A percentile compares a stretch with the other conserved stretches of the same genome.
phyloP scores from a whole-genome alignment of 2,113 vertebrate species.

The Nestor notabilis region DNA sequence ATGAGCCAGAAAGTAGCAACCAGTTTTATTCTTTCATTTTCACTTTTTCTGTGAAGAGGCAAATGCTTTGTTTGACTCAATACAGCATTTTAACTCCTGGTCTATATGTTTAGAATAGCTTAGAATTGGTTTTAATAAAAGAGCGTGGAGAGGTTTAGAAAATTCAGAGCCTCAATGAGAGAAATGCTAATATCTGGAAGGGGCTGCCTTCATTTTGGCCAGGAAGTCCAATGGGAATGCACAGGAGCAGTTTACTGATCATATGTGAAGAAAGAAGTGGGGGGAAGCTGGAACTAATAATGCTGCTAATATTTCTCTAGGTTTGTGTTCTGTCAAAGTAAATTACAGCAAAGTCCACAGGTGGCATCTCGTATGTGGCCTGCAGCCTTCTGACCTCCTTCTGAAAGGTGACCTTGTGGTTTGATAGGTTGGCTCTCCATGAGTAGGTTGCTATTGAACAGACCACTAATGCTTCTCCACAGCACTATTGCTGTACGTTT shows the following conservation, averaged over 20 bases:
- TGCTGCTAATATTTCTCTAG: neutral
- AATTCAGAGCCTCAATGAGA: neutral
- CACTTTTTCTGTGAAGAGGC: neutral
- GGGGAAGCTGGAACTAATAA: neutral
- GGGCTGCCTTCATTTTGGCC: neutral
- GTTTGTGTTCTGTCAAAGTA: neutral
- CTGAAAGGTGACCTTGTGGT: neutral
- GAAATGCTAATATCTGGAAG: neutral
- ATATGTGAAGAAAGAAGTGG: neutral
- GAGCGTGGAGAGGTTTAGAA: neutral
- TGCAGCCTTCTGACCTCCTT: neutral
- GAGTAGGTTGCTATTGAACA: neutral
- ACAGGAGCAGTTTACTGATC: neutral
- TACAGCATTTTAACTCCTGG: neutral
- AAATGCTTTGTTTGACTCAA: neutral
- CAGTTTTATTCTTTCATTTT: neutral
- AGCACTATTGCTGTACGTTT: neutral
- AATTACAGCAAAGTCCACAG: neutral
- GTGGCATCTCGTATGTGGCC: neutral
- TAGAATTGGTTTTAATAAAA: neutral
- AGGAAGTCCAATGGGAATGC: neutral
- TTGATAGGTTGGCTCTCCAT: neutral
- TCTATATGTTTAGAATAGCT: neutral
- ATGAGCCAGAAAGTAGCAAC: neutral
- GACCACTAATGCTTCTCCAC: constrained; percentile 7